Percentiles rank a stretch among this genome's conserved stretches.
Conservation (phyloP, 2,113 vertebrate species). For the Spea bombifrons region DNA sequence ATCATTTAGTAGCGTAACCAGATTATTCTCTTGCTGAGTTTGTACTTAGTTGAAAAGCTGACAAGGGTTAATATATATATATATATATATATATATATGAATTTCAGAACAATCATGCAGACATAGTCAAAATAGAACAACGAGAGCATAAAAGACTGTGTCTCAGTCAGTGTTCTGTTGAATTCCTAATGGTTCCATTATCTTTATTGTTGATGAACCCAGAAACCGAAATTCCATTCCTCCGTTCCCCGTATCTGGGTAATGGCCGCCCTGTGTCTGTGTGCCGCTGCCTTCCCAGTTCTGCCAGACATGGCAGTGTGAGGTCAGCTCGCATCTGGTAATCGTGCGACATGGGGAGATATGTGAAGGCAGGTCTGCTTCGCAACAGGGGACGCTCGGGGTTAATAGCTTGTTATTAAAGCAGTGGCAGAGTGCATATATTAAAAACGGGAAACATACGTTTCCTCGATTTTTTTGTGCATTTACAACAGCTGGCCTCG, state of each 20-base stretch:
- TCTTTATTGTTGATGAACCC: neutral
- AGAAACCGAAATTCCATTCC: neutral
- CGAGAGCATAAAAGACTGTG: neutral
- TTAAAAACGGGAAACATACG: neutral
- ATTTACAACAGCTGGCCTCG: too few species aligned
- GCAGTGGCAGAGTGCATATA: neutral
- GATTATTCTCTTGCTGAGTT: too few species aligned
- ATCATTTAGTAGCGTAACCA: too few species aligned
- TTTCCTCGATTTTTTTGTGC: too few species aligned
- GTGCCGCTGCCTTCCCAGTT: neutral
- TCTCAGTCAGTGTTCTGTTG: neutral
- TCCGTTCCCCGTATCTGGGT: neutral
- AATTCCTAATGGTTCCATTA: neutral
- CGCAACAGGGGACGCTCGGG: neutral
- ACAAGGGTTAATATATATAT: neutral
- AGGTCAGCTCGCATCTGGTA: neutral
- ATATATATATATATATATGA: neutral
- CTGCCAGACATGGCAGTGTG: neutral
- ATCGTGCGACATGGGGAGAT: neutral
- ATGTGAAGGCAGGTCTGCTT: neutral
- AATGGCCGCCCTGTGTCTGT: neutral
- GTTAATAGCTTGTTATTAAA: slow-evolving; percentile 1
- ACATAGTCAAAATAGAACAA: neutral
- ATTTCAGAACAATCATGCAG: neutral
- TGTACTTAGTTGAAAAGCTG: too few species aligned